A percentile compares a stretch with the other conserved stretches of the same genome.
Evolutionary conservation across 2,888 invertebrate genomes (phyloP).

Genomic region (Caenorhabditis sulstoni): DNA sequence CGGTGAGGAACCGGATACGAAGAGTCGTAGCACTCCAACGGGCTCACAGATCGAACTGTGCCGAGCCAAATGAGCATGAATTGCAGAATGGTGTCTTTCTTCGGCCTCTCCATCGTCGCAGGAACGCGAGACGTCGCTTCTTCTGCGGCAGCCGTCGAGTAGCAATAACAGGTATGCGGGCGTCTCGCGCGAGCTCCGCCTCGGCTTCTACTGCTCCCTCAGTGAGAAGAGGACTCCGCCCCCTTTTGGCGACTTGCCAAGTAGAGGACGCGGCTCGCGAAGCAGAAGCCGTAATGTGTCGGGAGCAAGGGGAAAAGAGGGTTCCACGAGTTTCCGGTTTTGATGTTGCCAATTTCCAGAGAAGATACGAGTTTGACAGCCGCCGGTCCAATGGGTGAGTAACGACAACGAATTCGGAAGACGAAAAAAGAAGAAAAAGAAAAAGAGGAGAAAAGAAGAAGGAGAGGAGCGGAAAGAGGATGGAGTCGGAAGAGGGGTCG

Average conservation of each 20-base stretch:
- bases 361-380: slow-evolving; percentile 59
- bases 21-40: slow-evolving; percentile 69
- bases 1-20: slow-evolving; percentile 58
- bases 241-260: slow-evolving; percentile 47
- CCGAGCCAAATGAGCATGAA: slow-evolving; percentile 30
- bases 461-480: too few relatives aligned
- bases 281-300: slow-evolving; percentile 52
- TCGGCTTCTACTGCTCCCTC: slow-evolving; percentile 22
- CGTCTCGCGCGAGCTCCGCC: slow-evolving; percentile 13
- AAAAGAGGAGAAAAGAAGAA: too few relatives aligned
- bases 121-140: slow-evolving; percentile 43
- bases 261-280: slow-evolving; percentile 11
- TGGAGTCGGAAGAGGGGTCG: too few relatives aligned
- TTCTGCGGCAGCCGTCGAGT: slow-evolving; percentile 55
- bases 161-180: slow-evolving; percentile 56
- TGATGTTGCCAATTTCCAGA: slow-evolving; percentile 57
- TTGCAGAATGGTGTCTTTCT: slow-evolving; percentile 67
- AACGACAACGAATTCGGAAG: neutral
- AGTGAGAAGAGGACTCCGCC: slow-evolving; percentile 38
- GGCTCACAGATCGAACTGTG: neutral
- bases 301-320: too few relatives aligned
- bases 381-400: slow-evolving; percentile 52
- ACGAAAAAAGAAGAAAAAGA: neutral
- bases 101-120: slow-evolving; percentile 48
- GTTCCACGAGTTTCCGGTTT: slow-evolving; percentile 47